Conservation (phyloP, 2,888 invertebrate genomes). For the Scaptomyza reducta region DNA sequence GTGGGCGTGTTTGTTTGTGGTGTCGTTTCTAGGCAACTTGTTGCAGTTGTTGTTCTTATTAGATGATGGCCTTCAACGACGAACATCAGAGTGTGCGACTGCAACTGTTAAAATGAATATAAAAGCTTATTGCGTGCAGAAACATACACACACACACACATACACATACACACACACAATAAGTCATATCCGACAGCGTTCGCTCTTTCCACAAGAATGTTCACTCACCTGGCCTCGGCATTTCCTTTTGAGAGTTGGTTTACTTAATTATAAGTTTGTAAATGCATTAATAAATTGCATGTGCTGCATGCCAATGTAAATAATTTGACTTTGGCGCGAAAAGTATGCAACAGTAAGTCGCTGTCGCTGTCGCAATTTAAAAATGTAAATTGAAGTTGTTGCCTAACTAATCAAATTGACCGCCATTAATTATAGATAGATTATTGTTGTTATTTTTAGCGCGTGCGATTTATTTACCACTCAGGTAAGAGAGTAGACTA, state of each 20-base stretch:
- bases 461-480: conserved; percentile 52
- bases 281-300: conserved; percentile 13
- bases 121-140: conserved; percentile 18
- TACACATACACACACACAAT: neutral
- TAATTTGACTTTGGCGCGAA: conserved; percentile 47
- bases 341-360: conserved; percentile 23
- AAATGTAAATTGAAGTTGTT: conserved; percentile 1
- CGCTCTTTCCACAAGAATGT: neutral
- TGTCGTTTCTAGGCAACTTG: conserved; percentile 37
- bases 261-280: neutral
- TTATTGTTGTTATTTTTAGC: conserved; percentile 41
- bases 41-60: conserved; percentile 42
- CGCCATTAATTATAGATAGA: conserved; percentile 4
- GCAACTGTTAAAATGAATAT: conserved; percentile 19
- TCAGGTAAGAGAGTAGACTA: conserved; percentile 19
- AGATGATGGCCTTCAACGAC: conserved; percentile 33
- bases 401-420: conserved; percentile 9
- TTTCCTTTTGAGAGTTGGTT: conserved; percentile 6
- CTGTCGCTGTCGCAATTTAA: conserved; percentile 3
- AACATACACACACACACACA: neutral
- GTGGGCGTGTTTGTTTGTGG: neutral
- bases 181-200: neutral
- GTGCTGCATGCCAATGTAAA: conserved; percentile 14
- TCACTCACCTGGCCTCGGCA: conserved; percentile 28
- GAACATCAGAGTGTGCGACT: conserved; percentile 3